Evolutionary conservation across 2,797 vertebrate genomes (phyloP), one percentile per base, ranked within the genome.

Genomic region (Lepilemur ruficaudatus): DNA sequence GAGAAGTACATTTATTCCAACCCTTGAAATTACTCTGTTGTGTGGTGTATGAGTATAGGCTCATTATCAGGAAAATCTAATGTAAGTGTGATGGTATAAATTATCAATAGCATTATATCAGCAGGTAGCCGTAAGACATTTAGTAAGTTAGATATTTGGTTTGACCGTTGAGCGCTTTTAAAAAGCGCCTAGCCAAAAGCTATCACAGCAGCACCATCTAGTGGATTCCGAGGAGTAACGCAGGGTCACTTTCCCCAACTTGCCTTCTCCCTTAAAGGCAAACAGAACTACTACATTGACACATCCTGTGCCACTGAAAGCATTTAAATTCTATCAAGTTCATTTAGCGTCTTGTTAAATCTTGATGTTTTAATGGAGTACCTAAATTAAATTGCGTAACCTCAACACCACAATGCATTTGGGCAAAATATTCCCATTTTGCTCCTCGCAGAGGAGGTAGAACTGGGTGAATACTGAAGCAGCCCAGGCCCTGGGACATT

Each of bases 191-290:
- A 65, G 52, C 14, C 69, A 9, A 96, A 95, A 85, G 70, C 93
- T 97, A 91, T 97, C 92, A 87, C 97, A 92, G 83, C 97, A 98
- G 98, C 98, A 98, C 98, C 99, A 99, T 97, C 99, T 99, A 98
- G 98, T 97, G 99, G 99, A 81, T 8, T 3, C 0, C 1, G 43
- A 3, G 6, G 57, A 80, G 94, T 86, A 98, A 78, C n/a, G 43
- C 98, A 96, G 85, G 73, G 50, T 87, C 28, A 73, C 69, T 76
- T 84, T 30, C 59, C 30, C 35, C 5, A 20, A 35, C 4, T 52
- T 43, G 46, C 20, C 20, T 76, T 69, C 46, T 72, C 28, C 43
- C 46, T 63, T 57, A 76, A 41, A 76, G 28, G 30, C 3, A 20
- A 7, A 35, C 59, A 84, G 20, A 55, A 43, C 57, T 55, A 25